Base-by-base conservation (phyloP, 2,888 invertebrate genomes). In the Muscina levida region DNA sequence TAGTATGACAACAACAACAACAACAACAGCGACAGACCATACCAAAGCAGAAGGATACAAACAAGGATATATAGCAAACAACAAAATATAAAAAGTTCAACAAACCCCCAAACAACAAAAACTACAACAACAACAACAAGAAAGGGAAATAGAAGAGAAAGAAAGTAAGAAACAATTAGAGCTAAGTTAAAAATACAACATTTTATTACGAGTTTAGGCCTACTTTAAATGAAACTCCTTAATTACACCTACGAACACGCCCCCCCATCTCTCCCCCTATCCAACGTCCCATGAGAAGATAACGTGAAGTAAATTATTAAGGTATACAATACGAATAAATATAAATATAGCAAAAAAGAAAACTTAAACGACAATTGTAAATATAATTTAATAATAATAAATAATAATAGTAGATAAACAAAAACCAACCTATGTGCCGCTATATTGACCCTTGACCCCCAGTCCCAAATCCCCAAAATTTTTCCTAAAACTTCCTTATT, bases 21-120 rank as follows among this genome's bases (percentile, higher is more conserved):
- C 31, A 31, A 31, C 31, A 31, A 31, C 31, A 31, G 31, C 31
- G 3, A 31, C 31, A 31, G 8, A 24, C 24, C n/a, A n/a, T n/a
- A n/a, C n/a, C n/a, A n/a, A n/a, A 59, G 37, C 15, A 59, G 24
- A 62, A 11, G 17, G 19, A 26, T 71, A 71, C 57, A 56, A n/a
- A 8, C 31, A 31, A 31, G 31, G 31, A 31, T 31, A 31, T 31
- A 56, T 15, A 70, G 31, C 31, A 39, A 51, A 66, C 44, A 78
- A 11, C 26, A 71, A 70, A 66, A 51, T 53, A 65, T 46, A 62
- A 17, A 74, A 66, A 42, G 24, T 46, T 66, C 66, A 72, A 72
- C 24, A 48, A 51, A 53, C 17, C 48, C 15, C 17, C 17, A 26
- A 57, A 24, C 2, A 53, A 53, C 1, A 51, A 51, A 51, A 24